A percentile compares a stretch with the other conserved stretches of the same genome.
Evolutionary conservation across 2,113 vertebrate species (phyloP).

Genomic region (Sphyrna mokarran): DNA sequence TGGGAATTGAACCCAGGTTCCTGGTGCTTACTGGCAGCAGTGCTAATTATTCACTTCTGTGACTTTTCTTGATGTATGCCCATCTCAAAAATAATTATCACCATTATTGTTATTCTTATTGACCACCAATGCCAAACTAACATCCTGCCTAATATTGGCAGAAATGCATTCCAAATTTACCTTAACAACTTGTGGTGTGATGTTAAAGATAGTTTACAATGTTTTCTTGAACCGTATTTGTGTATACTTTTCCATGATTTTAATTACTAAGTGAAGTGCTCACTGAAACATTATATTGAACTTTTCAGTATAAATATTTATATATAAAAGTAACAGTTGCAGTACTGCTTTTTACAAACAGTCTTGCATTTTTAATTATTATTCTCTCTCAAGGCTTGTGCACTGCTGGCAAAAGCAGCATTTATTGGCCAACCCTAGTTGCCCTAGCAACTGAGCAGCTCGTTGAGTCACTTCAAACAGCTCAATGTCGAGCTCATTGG

Average conservation of each 20-base stretch:
- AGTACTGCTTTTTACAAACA: background rate
- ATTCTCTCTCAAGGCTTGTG: background rate
- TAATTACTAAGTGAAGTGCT: background rate
- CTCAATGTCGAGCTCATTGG: background rate
- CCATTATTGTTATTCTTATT: background rate
- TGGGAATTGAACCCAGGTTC: too few relatives aligned
- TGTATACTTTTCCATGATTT: background rate
- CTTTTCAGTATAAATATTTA: background rate
- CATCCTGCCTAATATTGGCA: background rate
- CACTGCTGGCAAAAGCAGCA: background rate
- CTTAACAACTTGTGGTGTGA: background rate
- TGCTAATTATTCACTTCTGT: background rate
- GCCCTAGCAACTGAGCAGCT: background rate
- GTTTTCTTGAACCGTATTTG: background rate
- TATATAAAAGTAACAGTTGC: background rate
- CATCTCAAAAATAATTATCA: background rate
- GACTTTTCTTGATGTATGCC: background rate
- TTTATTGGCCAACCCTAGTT: background rate
- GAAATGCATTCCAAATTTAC: background rate
- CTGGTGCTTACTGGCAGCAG: too few relatives aligned
- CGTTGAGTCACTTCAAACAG: background rate
- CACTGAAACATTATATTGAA: background rate
- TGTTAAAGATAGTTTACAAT: background rate
- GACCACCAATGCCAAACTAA: background rate
- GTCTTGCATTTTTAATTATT: background rate